phyloP scores from a whole-genome alignment of 2,113 vertebrate genomes.

The Corydoras sp. region DNA sequence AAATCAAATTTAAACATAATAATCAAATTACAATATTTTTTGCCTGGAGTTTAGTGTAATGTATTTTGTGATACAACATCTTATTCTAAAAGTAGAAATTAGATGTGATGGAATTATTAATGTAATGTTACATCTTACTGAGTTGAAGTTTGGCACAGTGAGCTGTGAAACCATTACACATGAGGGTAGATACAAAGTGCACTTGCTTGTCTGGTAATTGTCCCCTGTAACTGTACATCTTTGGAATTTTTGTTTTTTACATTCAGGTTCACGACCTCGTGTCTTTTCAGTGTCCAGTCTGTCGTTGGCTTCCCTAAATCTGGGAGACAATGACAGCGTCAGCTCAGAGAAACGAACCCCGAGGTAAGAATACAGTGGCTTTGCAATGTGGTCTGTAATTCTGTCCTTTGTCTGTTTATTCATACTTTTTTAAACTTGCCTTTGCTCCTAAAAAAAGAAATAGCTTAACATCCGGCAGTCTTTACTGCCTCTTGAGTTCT shows the following conservation, averaged over 20 bases:
- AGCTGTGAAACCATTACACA: conserved; percentile 15
- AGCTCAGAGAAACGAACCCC: conserved; percentile 87
- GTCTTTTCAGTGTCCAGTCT: conserved; percentile 93
- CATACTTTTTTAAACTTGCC: not conserved
- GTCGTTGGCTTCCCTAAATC: conserved; percentile 88
- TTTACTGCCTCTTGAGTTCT: conserved; percentile 67
- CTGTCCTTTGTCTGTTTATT: not conserved
- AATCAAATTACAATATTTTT: not conserved
- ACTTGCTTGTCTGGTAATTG: conserved; percentile 55
- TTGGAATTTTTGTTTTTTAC: conserved; percentile 61
- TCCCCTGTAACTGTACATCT: conserved; percentile 51
- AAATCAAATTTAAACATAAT: no score
- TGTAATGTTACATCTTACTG: not conserved
- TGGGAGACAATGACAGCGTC: conserved; percentile 82
- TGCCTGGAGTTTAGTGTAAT: no score
- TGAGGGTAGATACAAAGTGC: conserved; percentile 47
- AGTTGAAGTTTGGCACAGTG: conserved; percentile 1
- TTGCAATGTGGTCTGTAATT: no score
- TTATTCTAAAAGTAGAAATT: not conserved
- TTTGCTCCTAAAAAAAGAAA: conserved; percentile 60
- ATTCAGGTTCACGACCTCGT: conserved; percentile 75
- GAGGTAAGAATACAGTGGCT: conserved; percentile 68
- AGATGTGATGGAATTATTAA: not conserved
- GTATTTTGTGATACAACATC: no score
- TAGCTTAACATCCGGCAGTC: conserved; percentile 68